Base-by-base conservation (phyloP, 2,797 vertebrate genomes). In the Fistularia commersonii region DNA sequence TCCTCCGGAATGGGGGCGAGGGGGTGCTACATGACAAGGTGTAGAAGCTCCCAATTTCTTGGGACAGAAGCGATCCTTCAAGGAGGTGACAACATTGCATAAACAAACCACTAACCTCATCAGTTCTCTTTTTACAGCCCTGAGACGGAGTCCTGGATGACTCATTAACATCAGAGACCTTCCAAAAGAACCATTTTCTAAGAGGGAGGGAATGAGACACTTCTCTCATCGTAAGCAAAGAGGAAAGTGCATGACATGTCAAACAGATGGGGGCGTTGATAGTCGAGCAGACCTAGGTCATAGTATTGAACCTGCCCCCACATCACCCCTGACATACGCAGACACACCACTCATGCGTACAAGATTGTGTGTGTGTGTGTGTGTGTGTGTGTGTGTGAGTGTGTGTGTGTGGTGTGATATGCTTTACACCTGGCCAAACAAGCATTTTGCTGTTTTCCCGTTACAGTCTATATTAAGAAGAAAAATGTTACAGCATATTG, bases 101-200 rank as follows among this genome's bases (percentile, higher is more conserved):
- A 84, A 86, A 86, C 81, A 85, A 81, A 83, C 66, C 76, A 67
- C 76, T 85, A 82, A 86, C 80, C 75, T 86, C 77, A 69, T 86
- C 77, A 75, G 70, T 61, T 78, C 68, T 72, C 57, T 74, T 77
- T 84, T 86, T 78, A 81, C 51, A 73, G 70, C 77, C 67, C 64
- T 51, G 59, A 73, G 66, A 74, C 64, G n/a, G 11, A 73, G 61
- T 79, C 61, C 64, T 76, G 75, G 80, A 74, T 63, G 57, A 81
- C 72, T 84, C 85, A 85, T 86, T 89, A 83, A 83, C 78, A 82
- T 77, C 75, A 63, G 68, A 70, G 76, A 73, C 57, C 77, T 69
- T 67, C 58, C 52, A 66, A 66, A 71, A 74, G 58, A 68, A 39
- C 61, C 23, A 35, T 64, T 76, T 79, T 77, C 48, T 57, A 35